Evolutionary conservation across 2,797 vertebrate species (phyloP).

Genomic region (Nothura maculosa): DNA sequence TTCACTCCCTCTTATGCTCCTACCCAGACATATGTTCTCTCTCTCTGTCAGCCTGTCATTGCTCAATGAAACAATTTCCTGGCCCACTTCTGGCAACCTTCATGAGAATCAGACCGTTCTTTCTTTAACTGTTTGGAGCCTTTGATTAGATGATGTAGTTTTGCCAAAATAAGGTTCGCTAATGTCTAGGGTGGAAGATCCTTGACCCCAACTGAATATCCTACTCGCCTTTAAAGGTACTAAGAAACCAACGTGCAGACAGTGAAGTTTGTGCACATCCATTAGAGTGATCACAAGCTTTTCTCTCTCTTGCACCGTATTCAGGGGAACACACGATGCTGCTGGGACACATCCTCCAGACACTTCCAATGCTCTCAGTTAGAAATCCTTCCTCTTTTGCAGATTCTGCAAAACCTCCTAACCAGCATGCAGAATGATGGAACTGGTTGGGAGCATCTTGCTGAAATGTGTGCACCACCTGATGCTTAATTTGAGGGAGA

Average conservation of each 20-base stretch:
- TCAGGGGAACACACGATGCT: neutral
- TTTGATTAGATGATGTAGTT: neutral
- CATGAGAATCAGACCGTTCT: neutral
- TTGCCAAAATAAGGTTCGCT: neutral
- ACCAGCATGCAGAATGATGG: neutral
- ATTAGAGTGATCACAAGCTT: neutral
- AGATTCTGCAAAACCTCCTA: neutral
- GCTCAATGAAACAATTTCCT: neutral
- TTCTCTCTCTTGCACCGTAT: neutral
- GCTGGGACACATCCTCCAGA: neutral
- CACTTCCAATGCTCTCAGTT: neutral
- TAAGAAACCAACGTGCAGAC: neutral
- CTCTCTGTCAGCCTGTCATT: neutral
- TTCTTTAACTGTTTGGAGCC: neutral
- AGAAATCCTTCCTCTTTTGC: neutral
- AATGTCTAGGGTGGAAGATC: neutral
- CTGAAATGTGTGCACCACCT: neutral
- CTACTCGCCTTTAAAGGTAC: neutral
- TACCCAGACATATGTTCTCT: neutral
- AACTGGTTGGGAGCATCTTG: neutral
- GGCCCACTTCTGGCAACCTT: neutral
- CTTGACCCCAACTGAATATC: neutral
- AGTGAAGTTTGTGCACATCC: neutral
- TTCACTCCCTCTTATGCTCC: neutral
- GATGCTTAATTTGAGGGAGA: neutral